Evolutionary conservation across 1,140 invertebrate species (phyloP).

Genomic region (Steinernema khuongi): DNA sequence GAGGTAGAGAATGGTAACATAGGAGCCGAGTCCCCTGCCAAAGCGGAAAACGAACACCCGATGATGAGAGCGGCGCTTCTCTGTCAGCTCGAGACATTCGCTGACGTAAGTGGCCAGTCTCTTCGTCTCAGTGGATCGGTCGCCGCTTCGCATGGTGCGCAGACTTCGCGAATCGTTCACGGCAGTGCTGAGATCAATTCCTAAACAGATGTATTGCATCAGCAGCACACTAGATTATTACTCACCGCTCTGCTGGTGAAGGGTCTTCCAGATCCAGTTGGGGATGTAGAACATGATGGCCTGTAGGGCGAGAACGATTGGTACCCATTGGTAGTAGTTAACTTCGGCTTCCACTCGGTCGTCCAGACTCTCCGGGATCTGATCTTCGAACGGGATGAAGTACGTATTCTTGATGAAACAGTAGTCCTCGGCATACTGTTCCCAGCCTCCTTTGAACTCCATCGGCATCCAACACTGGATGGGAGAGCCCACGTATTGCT

Average conservation of each 20-base stretch:
- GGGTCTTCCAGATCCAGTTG: slow-evolving; percentile 62
- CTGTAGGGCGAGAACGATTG: slow-evolving; percentile 62
- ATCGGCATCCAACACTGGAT: slow-evolving; percentile 58
- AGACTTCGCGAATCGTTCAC: slow-evolving; percentile 48
- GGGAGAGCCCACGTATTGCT: slow-evolving; percentile 52
- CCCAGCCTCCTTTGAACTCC: slow-evolving; percentile 56
- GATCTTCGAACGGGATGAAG: slow-evolving; percentile 50
- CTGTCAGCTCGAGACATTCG: slow-evolving; percentile 49
- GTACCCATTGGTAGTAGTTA: slow-evolving; percentile 57
- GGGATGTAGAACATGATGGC: slow-evolving; percentile 64
- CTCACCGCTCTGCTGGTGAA: slow-evolving; percentile 62
- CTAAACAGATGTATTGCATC: slow-evolving; percentile 22
- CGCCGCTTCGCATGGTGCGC: slow-evolving; percentile 32
- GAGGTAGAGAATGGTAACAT: slow-evolving; percentile 63
- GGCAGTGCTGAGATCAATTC: slow-evolving; percentile 48
- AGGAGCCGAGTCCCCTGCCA: slow-evolving; percentile 62
- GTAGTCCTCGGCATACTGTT: slow-evolving; percentile 56
- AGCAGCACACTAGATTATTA: background rate
- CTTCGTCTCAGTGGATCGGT: slow-evolving; percentile 43
- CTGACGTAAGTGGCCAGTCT: slow-evolving; percentile 45
- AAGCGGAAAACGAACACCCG: slow-evolving; percentile 50
- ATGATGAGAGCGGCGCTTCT: slow-evolving; percentile 30
- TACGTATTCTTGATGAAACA: slow-evolving; percentile 59
- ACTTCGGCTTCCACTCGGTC: slow-evolving; percentile 53
- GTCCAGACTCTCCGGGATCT: slow-evolving; percentile 47